phyloP scores from a whole-genome alignment of 2,113 vertebrate species.

The Oreochromis niloticus region DNA sequence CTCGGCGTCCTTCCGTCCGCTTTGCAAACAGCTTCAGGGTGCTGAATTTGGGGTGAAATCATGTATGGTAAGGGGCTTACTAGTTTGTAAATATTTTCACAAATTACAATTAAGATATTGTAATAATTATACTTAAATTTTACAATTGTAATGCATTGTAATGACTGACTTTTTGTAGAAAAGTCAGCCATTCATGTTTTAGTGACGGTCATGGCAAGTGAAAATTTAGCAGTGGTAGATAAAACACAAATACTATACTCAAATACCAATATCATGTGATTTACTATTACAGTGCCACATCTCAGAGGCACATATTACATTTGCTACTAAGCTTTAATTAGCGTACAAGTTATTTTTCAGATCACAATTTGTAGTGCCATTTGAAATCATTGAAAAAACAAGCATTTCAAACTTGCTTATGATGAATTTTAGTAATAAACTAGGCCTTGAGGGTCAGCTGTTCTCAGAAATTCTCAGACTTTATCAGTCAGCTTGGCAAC shows the following conservation, averaged over 20 bases:
- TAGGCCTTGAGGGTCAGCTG: background rate
- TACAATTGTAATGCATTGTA: background rate
- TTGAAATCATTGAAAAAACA: background rate
- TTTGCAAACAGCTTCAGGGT: background rate
- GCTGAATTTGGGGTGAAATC: background rate
- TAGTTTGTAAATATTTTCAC: background rate
- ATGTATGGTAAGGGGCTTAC: background rate
- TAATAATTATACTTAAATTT: background rate
- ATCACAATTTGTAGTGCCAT: background rate
- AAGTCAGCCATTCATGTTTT: background rate
- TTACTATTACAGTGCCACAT: background rate
- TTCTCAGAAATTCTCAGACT: background rate
- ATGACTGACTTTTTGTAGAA: background rate
- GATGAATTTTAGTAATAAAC: background rate
- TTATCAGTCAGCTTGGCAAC: background rate
- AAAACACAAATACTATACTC: background rate
- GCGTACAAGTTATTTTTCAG: background rate
- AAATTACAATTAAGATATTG: background rate
- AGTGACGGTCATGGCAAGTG: background rate
- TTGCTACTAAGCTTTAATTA: background rate
- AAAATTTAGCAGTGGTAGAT: background rate
- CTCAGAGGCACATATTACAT: background rate
- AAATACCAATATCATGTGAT: background rate
- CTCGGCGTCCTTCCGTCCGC: background rate
- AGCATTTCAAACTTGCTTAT: background rate